Conservation (phyloP, 2,888 invertebrate genomes). For the Ernsta delagoae region DNA sequence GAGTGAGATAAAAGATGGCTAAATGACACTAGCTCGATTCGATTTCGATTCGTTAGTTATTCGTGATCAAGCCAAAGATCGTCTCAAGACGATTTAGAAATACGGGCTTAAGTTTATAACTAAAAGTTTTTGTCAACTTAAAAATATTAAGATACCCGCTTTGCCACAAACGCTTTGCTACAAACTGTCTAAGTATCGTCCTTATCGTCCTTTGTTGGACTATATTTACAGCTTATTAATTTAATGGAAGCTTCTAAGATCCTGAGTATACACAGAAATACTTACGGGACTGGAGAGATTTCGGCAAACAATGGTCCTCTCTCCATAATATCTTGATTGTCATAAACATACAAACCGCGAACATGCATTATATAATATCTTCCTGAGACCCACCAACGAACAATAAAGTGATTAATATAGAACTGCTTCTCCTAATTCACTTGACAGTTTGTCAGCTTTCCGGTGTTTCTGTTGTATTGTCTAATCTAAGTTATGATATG, state of each 20-base stretch:
- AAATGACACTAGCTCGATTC: too few relatives aligned
- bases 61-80: too few relatives aligned
- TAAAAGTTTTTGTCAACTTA: too few relatives aligned
- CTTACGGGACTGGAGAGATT: background rate
- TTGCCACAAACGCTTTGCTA: background rate
- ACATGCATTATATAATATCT: constrained; percentile 19
- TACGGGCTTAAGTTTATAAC: too few relatives aligned
- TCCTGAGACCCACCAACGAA: constrained; percentile 24
- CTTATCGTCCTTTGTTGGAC: background rate
- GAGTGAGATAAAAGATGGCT: too few relatives aligned
- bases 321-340: constrained; percentile 26
- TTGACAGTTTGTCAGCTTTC: constrained; percentile 20
- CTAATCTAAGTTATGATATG: constrained; percentile 12
- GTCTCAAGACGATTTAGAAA: too few relatives aligned
- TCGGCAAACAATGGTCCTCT: constrained; percentile 20
- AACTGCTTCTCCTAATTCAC: constrained; percentile 13
- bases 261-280: constrained; percentile 5
- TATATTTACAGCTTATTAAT: constrained; percentile 1
- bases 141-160: background rate
- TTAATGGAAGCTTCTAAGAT: background rate
- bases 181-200: too few relatives aligned
- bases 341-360: constrained; percentile 17
- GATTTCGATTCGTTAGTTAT: too few relatives aligned
- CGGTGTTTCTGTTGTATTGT: background rate
- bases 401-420: constrained; percentile 25